These are phyloP conservation scores for Leptosomus discolor DNA, from an alignment of 2,113 vertebrate species.

Conservation along the genomic window DNA sequence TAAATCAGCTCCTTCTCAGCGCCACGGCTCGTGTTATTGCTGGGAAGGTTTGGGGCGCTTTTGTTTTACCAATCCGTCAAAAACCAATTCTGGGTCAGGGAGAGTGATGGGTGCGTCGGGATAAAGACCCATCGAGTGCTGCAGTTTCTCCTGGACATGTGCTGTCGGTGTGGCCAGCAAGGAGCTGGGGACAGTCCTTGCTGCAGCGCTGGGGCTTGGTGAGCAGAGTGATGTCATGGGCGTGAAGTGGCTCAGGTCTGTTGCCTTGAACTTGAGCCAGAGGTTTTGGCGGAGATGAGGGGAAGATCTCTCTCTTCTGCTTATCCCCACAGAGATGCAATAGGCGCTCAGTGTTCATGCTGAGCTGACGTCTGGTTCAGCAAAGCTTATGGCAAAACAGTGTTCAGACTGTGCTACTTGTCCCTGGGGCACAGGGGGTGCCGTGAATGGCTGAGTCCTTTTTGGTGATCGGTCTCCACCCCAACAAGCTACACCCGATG, in stretches of 20 bases:
- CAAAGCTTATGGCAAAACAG: background rate
- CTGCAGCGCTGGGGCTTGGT: background rate
- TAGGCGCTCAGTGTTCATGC: background rate
- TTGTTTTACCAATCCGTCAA: background rate
- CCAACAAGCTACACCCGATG: background rate
- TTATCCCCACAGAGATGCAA: background rate
- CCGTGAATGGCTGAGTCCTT: background rate
- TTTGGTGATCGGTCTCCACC: background rate
- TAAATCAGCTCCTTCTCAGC: background rate
- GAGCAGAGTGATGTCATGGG: accelerated
- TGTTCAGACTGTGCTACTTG: accelerated
- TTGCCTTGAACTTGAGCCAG: background rate
- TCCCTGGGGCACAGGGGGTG: background rate
- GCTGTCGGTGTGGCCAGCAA: accelerated
- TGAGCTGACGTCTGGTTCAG: background rate
- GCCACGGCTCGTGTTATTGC: accelerated
- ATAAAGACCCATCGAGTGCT: background rate
- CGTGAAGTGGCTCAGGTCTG: background rate
- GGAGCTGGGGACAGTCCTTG: background rate
- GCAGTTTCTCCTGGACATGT: background rate
- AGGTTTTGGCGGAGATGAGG: background rate
- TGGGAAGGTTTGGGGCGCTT: background rate
- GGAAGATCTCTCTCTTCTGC: background rate
- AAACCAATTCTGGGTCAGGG: background rate
- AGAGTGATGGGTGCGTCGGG: accelerated